phyloP scores from a whole-genome alignment of 1,140 invertebrate species.

The Trigoniulus corallinus region DNA sequence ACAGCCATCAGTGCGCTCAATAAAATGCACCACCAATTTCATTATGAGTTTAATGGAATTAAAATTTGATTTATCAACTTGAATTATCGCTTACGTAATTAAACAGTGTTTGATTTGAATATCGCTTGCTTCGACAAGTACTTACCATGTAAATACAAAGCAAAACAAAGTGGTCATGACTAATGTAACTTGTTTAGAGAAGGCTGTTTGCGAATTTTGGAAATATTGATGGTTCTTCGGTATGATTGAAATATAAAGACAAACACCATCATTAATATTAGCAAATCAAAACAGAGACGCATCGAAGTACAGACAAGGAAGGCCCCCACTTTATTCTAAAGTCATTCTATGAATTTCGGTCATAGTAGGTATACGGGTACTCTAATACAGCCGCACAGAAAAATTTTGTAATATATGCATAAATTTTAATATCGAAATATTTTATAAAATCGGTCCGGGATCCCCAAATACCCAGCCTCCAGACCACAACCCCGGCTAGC shows the following conservation, averaged over 20 bases:
- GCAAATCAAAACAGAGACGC: neutral
- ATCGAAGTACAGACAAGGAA: no score
- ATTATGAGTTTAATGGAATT: neutral
- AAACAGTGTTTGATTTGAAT: neutral
- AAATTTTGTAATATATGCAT: no score
- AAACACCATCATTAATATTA: conserved; percentile 1
- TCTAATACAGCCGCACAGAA: no score
- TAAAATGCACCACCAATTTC: neutral
- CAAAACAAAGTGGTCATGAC: conserved; percentile 85
- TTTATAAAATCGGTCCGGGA: no score
- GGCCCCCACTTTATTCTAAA: no score
- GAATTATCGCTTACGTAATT: neutral
- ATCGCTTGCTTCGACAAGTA: conserved; percentile 8
- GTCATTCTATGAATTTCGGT: no score
- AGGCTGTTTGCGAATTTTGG: conserved; percentile 89
- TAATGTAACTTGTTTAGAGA: conserved; percentile 90
- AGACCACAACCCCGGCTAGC: no score
- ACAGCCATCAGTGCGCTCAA: no score
- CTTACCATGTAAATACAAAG: conserved; percentile 90
- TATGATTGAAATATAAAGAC: conserved; percentile 41
- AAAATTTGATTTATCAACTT: neutral
- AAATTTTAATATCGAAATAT: no score
- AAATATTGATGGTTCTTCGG: conserved; percentile 91
- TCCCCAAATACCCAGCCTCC: no score
- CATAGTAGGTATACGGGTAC: no score